A percentile compares a stretch with the other conserved stretches of the same genome.
Conservation (phyloP, 2,113 vertebrate genomes). For the Ariopsis seemanni region DNA sequence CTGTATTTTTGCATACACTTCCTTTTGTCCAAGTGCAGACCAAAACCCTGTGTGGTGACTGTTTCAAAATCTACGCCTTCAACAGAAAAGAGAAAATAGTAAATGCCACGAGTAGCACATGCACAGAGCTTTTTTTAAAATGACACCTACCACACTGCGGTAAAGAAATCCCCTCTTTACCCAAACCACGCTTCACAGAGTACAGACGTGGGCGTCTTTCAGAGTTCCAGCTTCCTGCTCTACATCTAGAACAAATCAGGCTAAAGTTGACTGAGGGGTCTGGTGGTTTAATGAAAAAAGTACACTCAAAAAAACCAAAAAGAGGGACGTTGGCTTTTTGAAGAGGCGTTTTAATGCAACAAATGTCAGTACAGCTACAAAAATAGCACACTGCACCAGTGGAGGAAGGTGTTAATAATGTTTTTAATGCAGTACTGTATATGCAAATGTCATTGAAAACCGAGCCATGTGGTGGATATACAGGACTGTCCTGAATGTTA, state of each 20-base stretch:
- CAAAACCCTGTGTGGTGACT: neutral
- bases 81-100: neutral
- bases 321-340: neutral
- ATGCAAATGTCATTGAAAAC: neutral
- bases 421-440: neutral
- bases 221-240: slow-evolving; percentile 35
- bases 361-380: neutral
- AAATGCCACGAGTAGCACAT: slow-evolving; percentile 22
- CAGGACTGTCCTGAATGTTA: neutral
- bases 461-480: neutral
- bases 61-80: neutral
- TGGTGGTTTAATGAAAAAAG: neutral
- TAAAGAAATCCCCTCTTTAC: slow-evolving; percentile 50
- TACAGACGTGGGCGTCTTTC: slow-evolving; percentile 42
- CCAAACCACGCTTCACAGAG: slow-evolving; percentile 36
- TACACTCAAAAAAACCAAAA: neutral
- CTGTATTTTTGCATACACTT: neutral
- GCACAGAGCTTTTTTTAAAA: slow-evolving; percentile 20
- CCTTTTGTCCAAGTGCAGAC: neutral
- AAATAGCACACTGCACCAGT: neutral
- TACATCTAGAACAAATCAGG: slow-evolving; percentile 9
- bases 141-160: slow-evolving; percentile 30
- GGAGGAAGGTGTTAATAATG: slow-evolving; percentile 14
- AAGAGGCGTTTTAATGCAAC: slow-evolving; percentile 6
- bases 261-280: neutral